These are phyloP conservation scores for Neopelma chrysocephalum DNA, from an alignment of 2,797 vertebrate genomes.

Conservation along the genomic window DNA sequence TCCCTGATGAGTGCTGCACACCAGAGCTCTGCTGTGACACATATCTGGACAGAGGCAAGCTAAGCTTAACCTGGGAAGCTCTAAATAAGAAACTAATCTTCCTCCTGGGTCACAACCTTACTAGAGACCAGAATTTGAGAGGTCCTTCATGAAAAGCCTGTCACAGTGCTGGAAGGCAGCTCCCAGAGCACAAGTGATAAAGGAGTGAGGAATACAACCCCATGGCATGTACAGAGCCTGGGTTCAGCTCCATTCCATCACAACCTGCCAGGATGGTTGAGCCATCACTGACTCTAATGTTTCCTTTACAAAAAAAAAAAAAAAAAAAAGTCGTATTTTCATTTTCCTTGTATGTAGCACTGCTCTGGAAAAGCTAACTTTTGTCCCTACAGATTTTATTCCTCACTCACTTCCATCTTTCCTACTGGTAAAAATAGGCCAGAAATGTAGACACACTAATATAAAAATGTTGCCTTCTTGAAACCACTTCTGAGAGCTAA, in stretches of 20 bases:
- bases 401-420: background rate
- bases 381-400: background rate
- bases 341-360: background rate
- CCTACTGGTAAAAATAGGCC: background rate
- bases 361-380: background rate
- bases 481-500: background rate
- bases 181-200: background rate
- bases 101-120: background rate
- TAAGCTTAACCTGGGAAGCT: background rate
- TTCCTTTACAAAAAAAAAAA: background rate
- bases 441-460: background rate
- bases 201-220: background rate
- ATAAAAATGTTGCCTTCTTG: background rate
- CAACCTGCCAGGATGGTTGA: background rate
- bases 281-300: background rate
- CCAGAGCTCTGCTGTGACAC: background rate
- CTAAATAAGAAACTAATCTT: background rate
- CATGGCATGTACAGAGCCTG: fast-evolving
- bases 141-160: background rate
- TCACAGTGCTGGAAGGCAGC: background rate
- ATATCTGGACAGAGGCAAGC: background rate
- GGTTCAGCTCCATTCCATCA: background rate
- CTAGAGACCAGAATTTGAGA: background rate
- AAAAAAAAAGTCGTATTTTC: background rate
- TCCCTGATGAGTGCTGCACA: background rate